A percentile compares a stretch with the other conserved stretches of the same genome.
Conservation (phyloP, 2,797 vertebrate genomes). For the Acipenser oxyrinchus region DNA sequence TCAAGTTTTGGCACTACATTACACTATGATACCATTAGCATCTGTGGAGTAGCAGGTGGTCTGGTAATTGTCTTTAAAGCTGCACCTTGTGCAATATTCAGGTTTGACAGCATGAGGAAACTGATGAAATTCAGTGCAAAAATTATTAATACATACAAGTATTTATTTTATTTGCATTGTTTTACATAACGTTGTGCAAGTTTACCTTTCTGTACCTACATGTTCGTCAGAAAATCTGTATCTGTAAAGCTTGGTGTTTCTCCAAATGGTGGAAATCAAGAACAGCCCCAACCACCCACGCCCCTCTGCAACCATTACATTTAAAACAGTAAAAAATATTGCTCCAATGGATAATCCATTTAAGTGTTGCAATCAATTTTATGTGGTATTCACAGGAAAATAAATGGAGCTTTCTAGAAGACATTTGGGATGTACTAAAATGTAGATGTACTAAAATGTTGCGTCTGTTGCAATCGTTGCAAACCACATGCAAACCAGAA, state of each 20-base stretch:
- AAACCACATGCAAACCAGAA: too few species aligned
- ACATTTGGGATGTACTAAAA: background rate
- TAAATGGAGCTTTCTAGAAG: slow-evolving; percentile 1
- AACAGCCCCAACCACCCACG: too few species aligned
- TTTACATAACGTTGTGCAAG: too few species aligned
- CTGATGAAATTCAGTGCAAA: slow-evolving; percentile 2
- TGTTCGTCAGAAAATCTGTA: too few species aligned
- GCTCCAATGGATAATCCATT: slow-evolving; percentile 6
- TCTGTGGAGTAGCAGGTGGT: slow-evolving; percentile 15
- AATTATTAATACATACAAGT: too few species aligned
- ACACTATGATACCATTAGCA: slow-evolving; percentile 8
- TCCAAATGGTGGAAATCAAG: too few species aligned
- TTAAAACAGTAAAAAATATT: background rate
- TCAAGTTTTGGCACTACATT: slow-evolving; percentile 11
- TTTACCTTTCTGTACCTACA: background rate
- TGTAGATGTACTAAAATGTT: too few species aligned
- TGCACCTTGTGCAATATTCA: slow-evolving; percentile 6
- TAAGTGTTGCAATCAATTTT: slow-evolving; percentile 4
- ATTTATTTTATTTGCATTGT: too few species aligned
- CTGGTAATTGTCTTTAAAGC: slow-evolving; percentile 12
- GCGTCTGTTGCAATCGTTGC: too few species aligned
- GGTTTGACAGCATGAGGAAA: background rate
- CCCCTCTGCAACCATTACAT: too few species aligned
- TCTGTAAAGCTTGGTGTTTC: too few species aligned
- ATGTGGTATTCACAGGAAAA: background rate